Conservation (phyloP, 2,888 invertebrate species). For the Drosophila meridiana region DNA sequence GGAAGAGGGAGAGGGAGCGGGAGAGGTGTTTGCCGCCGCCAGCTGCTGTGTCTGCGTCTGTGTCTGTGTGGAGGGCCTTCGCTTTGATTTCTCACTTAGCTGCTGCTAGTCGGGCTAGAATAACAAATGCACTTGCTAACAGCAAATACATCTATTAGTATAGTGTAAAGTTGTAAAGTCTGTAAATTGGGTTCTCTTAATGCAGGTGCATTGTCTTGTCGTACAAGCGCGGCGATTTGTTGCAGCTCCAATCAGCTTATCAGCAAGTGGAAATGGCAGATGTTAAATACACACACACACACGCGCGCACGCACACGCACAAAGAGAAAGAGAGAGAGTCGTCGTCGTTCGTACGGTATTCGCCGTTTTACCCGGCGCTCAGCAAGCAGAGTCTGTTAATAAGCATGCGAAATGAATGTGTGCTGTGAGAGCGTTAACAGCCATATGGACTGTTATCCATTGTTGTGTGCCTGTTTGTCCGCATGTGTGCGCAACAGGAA, state of each 20-base stretch:
- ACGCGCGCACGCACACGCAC: not conserved
- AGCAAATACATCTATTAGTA: slow-evolving; percentile 13
- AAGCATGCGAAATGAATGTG: slow-evolving; percentile 38
- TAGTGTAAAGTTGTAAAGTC: slow-evolving; percentile 8
- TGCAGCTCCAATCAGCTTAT: slow-evolving; percentile 58
- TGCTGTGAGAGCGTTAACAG: slow-evolving; percentile 27
- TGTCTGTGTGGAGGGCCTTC: not conserved
- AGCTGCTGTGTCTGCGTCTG: slow-evolving; percentile 6
- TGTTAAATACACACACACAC: slow-evolving; percentile 16
- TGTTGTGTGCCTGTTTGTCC: not conserved
- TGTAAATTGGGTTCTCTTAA: slow-evolving; percentile 10
- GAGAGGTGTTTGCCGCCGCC: not conserved
- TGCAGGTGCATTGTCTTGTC: slow-evolving; percentile 30
- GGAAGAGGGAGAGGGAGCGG: not conserved
- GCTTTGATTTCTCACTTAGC: slow-evolving; percentile 37
- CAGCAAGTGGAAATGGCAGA: slow-evolving; percentile 36
- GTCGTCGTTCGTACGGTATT: not conserved
- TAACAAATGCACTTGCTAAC: slow-evolving; percentile 12
- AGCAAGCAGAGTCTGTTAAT: slow-evolving; percentile 25
- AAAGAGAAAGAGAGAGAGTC: not conserved
- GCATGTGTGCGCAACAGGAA: not conserved
- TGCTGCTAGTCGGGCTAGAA: not conserved
- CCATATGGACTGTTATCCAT: slow-evolving; percentile 12
- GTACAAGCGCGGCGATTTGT: slow-evolving; percentile 14
- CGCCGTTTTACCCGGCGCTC: slow-evolving; percentile 28